Evolutionary conservation across 2,113 vertebrate genomes (phyloP).

Genomic region (Nesogale talazaci): DNA sequence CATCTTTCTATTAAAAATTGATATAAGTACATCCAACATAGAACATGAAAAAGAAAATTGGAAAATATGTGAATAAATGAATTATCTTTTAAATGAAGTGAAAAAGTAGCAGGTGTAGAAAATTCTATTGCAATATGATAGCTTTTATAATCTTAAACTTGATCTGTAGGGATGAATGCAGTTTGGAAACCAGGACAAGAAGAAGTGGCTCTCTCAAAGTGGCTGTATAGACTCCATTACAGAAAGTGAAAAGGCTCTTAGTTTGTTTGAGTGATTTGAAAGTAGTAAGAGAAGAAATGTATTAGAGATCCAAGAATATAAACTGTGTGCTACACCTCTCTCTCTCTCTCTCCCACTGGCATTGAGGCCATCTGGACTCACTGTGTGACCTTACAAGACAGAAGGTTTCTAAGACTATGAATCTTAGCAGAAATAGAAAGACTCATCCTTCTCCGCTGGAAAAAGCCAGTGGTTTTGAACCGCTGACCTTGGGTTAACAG

Average conservation of each 20-base stretch:
- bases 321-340: no score
- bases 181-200: conserved; percentile 3
- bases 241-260: not conserved
- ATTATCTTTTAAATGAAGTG: conserved; percentile 26
- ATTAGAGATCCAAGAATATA: not conserved
- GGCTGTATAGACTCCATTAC: not conserved
- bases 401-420: no score
- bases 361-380: not conserved
- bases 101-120: conserved; percentile 5
- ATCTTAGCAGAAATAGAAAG: no score
- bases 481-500: no score
- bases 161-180: not conserved
- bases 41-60: not conserved
- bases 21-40: conserved; percentile 48
- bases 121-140: conserved; percentile 2
- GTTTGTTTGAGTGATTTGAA: not conserved
- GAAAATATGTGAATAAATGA: conserved; percentile 38
- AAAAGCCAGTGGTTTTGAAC: no score
- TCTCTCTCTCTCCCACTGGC: not conserved
- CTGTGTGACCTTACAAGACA: not conserved
- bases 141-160: conserved; percentile 36
- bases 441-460: no score
- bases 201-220: not conserved
- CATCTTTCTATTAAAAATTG: not conserved
- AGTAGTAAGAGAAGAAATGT: not conserved